phyloP scores from a whole-genome alignment of 1,140 invertebrate species.

The Hypothenemus hampei region DNA sequence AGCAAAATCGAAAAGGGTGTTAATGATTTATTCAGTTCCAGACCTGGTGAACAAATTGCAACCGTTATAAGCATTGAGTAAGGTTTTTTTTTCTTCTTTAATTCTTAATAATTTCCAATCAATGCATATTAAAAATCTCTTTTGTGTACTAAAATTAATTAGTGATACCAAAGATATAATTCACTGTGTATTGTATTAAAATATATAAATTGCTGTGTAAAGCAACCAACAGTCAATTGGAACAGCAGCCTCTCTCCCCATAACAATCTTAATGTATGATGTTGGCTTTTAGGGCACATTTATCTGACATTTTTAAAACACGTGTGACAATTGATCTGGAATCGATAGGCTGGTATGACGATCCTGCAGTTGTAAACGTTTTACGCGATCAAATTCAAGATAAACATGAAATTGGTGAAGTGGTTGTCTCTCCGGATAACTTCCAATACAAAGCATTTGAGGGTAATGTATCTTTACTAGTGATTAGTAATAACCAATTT shows the following conservation, averaged over 20 bases:
- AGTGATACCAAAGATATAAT: neutral
- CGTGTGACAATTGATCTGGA: conserved; percentile 47
- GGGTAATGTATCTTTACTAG: conserved; percentile 41
- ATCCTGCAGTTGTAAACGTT: conserved; percentile 39
- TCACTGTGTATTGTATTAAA: neutral
- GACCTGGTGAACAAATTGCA: conserved; percentile 45
- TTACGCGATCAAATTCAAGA: conserved; percentile 44
- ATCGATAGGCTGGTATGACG: conserved; percentile 44
- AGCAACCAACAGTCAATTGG: neutral
- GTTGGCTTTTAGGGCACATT: conserved; percentile 32
- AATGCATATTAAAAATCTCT: neutral
- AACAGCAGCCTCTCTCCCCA: neutral
- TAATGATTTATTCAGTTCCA: conserved; percentile 42
- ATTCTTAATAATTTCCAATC: neutral
- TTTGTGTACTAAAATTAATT: neutral
- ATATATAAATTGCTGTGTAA: too few species aligned
- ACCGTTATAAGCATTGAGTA: conserved; percentile 46
- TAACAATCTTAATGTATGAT: neutral
- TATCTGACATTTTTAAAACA: conserved; percentile 36
- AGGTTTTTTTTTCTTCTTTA: conserved; percentile 14
- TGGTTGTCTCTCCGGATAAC: conserved; percentile 41
- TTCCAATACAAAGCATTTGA: conserved; percentile 49
- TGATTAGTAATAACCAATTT: too few species aligned
- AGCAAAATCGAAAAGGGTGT: conserved; percentile 41
- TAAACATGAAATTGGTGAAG: conserved; percentile 38